These are phyloP conservation scores for Antechinus flavipes DNA, from an alignment of 2,113 vertebrate species.

Conservation along the genomic window DNA sequence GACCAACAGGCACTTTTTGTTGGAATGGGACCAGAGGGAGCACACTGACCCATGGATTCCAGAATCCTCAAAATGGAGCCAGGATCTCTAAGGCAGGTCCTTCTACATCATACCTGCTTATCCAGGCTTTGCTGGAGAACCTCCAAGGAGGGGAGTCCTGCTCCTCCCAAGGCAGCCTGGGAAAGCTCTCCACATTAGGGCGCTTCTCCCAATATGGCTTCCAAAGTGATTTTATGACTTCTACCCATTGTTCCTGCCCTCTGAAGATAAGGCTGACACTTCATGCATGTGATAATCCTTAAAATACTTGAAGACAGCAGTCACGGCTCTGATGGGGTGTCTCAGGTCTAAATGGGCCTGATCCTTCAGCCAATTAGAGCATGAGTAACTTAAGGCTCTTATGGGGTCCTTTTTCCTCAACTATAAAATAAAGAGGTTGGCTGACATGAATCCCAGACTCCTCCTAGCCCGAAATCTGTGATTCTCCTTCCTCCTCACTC, in stretches of 20 bases:
- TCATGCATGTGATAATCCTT: background rate
- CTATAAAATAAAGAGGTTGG: background rate
- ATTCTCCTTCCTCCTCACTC: background rate
- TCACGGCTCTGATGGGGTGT: background rate
- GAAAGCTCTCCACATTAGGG: background rate
- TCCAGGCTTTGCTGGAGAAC: background rate
- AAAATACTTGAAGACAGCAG: background rate
- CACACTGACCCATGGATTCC: background rate
- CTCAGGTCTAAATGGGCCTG: background rate
- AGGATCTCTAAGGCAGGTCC: rapidly evolving
- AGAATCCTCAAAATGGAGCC: background rate
- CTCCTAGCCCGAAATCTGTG: background rate
- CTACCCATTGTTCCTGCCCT: background rate
- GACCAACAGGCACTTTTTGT: background rate
- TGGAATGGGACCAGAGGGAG: conserved; percentile 20
- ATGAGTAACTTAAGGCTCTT: background rate
- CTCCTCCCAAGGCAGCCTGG: background rate
- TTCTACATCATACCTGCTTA: background rate
- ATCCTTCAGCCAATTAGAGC: background rate
- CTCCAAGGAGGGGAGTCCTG: background rate
- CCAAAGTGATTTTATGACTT: background rate
- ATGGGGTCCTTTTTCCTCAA: background rate
- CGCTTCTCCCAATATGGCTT: background rate
- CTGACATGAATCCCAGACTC: background rate
- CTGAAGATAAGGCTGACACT: background rate